Evolutionary conservation across 1,140 invertebrate species (phyloP).

Genomic region (Drosophila punjabiensis): DNA sequence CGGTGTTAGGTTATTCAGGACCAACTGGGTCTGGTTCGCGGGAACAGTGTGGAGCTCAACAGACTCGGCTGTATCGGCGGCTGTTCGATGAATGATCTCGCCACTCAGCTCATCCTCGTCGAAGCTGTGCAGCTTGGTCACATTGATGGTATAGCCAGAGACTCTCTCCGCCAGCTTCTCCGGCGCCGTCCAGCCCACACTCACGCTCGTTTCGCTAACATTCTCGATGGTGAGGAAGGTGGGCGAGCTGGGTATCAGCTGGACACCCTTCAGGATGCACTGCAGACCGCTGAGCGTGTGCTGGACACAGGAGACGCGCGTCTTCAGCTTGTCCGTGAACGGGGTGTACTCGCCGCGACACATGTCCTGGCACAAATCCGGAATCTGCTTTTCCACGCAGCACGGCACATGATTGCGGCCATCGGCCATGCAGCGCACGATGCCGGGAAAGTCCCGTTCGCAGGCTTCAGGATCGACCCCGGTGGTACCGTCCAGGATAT

Average conservation of each 20-base stretch:
- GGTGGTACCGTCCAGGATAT: constrained; percentile 91
- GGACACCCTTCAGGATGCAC: constrained; percentile 92
- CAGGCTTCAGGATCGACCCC: constrained; percentile 92
- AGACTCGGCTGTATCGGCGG: constrained; percentile 17
- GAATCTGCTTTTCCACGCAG: constrained; percentile 91
- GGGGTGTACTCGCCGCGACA: constrained; percentile 93
- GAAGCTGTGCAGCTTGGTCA: constrained; percentile 89
- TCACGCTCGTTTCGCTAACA: constrained; percentile 89
- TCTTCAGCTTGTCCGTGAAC: constrained; percentile 93
- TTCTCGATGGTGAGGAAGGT: constrained; percentile 89
- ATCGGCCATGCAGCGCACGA: constrained; percentile 91
- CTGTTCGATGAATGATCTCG: constrained; percentile 42
- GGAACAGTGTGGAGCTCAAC: constrained; percentile 85
- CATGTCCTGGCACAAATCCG: constrained; percentile 93
- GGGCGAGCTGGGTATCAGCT: constrained; percentile 91
- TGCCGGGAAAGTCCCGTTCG: constrained; percentile 91
- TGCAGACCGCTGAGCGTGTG: constrained; percentile 93
- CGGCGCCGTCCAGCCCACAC: constrained; percentile 90
- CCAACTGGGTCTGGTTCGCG: constrained; percentile 87
- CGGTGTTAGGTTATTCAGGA: constrained; percentile 88
- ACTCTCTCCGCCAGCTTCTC: constrained; percentile 88
- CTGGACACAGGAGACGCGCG: constrained; percentile 92
- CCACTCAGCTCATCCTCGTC: constrained; percentile 86
- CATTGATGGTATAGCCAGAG: constrained; percentile 89
- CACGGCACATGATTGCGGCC: constrained; percentile 94